These are phyloP conservation scores for Tiaroga cobitis DNA, from an alignment of 2,797 vertebrate species.

Conservation along the genomic window DNA sequence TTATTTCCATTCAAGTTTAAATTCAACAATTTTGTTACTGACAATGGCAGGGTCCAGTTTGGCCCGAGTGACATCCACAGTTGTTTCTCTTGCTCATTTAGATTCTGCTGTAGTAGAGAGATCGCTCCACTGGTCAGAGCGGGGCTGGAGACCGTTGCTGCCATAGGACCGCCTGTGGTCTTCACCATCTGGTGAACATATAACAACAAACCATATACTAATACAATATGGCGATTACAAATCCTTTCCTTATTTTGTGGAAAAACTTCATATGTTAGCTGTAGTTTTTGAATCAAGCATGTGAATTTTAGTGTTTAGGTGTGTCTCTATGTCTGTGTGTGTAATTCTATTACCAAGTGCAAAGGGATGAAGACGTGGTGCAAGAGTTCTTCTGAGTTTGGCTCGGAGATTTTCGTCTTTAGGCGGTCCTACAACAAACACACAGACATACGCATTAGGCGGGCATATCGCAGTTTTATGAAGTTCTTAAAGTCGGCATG, in stretches of 20 bases:
- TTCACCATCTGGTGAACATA: constrained; percentile 78
- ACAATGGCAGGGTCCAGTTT: constrained; percentile 76
- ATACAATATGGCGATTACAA: not conserved
- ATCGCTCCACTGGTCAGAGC: constrained; percentile 83
- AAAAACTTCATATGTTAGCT: not conserved
- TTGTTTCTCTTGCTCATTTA: constrained; percentile 73
- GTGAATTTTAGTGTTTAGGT: not conserved
- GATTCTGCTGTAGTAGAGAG: constrained; percentile 75
- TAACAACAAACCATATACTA: not conserved
- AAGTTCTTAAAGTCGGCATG: too few relatives aligned
- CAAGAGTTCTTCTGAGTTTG: constrained; percentile 80
- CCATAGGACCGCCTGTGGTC: constrained; percentile 79
- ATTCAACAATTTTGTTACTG: constrained; percentile 39
- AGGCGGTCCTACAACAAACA: constrained; percentile 77
- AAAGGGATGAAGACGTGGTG: constrained; percentile 86
- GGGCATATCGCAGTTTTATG: not conserved
- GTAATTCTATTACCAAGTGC: constrained; percentile 72
- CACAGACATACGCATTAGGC: not conserved
- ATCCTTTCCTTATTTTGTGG: not conserved
- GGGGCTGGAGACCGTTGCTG: constrained; percentile 74
- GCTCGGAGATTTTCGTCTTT: constrained; percentile 78
- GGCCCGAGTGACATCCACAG: constrained; percentile 85
- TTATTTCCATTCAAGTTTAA: not conserved
- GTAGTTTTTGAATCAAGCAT: not conserved
- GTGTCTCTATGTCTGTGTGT: not conserved